Evolutionary conservation across 1,140 invertebrate genomes (phyloP).

Genomic region (Saccostrea echinata): DNA sequence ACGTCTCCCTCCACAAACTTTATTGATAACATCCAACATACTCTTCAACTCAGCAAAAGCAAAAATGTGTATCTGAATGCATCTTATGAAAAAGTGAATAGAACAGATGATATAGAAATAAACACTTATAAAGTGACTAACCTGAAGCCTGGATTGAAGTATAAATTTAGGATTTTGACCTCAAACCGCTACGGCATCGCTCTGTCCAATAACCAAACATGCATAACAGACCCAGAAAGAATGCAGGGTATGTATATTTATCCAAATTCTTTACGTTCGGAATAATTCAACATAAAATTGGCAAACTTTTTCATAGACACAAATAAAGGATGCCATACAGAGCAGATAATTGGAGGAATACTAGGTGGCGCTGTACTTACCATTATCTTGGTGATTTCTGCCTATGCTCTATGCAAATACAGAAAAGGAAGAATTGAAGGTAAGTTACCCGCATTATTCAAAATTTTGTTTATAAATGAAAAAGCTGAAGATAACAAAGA

Average conservation of each 20-base stretch:
- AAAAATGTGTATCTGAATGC: background rate
- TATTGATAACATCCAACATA: background rate
- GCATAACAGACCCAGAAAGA: background rate
- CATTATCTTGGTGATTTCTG: background rate
- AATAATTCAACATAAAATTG: background rate
- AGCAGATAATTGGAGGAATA: background rate
- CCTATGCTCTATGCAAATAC: background rate
- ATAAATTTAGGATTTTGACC: background rate
- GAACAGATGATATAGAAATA: background rate
- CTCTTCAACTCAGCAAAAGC: background rate
- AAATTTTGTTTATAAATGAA: too few relatives aligned
- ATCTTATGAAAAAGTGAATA: background rate
- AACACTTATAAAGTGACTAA: background rate
- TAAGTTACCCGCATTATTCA: background rate
- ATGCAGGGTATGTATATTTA: background rate
- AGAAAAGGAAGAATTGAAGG: background rate
- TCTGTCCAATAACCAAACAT: background rate
- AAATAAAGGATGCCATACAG: background rate
- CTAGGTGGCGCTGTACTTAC: background rate
- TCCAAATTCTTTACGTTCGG: background rate
- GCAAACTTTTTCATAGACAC: background rate
- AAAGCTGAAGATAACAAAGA: too few relatives aligned
- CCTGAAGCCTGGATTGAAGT: background rate
- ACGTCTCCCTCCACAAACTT: background rate
- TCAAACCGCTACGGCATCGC: background rate